Evolutionary conservation across 2,888 invertebrate species (phyloP), one percentile per base, ranked within the genome.

Genomic region (Drosophila setosimentum): DNA sequence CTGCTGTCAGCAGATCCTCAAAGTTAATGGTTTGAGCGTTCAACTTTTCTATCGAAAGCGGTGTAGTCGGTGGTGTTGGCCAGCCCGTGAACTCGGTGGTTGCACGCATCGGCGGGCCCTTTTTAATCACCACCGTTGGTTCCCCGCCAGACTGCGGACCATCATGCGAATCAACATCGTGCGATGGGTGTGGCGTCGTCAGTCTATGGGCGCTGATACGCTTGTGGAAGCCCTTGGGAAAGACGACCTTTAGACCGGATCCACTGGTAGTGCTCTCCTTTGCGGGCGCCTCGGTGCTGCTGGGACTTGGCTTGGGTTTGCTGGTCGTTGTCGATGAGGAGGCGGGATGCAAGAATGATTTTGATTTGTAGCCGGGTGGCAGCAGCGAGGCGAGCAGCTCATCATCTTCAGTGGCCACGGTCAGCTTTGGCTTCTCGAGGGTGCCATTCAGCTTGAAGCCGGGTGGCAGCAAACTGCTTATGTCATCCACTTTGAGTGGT

Each of bases 81-180:
- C 98, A 98, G 21, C 98, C 98, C 18, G 97, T 97, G 87, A 98
- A 98, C 92, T 97, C 97, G 24, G 97, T 98, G 11, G 97, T 97
- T 29, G 96, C 96, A 95, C 97, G 96, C 29, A 95, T 95, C 1
- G 97, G 97, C 95, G 97, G 97, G 80, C 97, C 97, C 92, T 96
- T 97, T 76, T 96, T 96, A 82, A 97, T 97, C 60, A 95, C 95
- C 8, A 96, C 96, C 1, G 93, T 91, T 0, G 94, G 94, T 1
- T 94, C 55, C 5, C 55, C 37, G 3, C 27, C 92, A 0, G 76
- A 65, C 6, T 94, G 94, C 33, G 21, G 80, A 82, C 94, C 94
- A 21, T 93, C 93, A 42, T 30, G 57, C 5, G 42, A 1, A 16
- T 42, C 57, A 24, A 45, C 77, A 42, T 93, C 93, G 3, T 80